Evolutionary conservation across 2,113 vertebrate species (phyloP).

Genomic region (Marmota flaviventris): DNA sequence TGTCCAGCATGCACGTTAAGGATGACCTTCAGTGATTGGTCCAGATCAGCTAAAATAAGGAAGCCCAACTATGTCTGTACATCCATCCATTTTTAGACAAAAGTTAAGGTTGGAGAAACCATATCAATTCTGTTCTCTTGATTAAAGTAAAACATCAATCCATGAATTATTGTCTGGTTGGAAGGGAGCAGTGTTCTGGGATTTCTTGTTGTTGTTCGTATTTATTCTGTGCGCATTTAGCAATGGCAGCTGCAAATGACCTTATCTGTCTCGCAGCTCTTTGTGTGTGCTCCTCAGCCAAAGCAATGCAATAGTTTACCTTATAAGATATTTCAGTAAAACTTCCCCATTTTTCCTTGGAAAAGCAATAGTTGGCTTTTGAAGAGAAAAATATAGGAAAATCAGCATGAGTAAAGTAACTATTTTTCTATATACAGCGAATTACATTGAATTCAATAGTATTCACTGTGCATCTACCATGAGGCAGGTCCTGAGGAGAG

Average conservation of each 20-base stretch:
- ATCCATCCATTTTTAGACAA: neutral
- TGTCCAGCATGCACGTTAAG: neutral
- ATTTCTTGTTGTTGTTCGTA: neutral
- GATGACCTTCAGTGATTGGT: neutral
- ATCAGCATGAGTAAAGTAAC: neutral
- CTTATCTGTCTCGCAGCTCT: neutral
- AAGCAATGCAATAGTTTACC: fast-evolving
- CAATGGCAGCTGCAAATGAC: too few species aligned
- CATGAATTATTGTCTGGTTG: neutral
- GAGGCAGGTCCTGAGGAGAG: neutral
- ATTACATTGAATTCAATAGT: neutral
- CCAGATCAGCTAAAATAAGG: neutral
- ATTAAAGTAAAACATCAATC: neutral
- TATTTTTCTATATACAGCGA: neutral
- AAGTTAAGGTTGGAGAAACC: neutral
- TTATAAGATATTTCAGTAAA: neutral
- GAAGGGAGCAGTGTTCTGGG: neutral
- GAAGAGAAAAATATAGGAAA: neutral
- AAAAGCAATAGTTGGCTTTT: neutral
- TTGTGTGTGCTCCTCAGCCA: neutral
- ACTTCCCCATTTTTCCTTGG: neutral
- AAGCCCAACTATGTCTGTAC: neutral
- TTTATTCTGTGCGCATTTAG: neutral
- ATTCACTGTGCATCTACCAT: neutral
- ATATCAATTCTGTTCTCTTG: neutral